Evolutionary conservation across 2,888 invertebrate genomes (phyloP).

Genomic region (Torymus aiolomorphi): DNA sequence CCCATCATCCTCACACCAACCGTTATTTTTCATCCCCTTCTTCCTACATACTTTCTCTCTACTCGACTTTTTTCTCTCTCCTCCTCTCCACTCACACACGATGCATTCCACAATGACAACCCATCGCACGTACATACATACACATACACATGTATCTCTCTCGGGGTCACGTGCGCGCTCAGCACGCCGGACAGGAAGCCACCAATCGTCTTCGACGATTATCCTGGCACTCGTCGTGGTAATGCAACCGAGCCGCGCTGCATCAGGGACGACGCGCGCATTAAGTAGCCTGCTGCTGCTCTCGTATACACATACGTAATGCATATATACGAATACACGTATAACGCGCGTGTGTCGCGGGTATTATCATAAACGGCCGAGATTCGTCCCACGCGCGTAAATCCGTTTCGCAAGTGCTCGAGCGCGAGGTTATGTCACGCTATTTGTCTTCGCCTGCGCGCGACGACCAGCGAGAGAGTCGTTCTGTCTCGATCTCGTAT

Average conservation of each 20-base stretch:
- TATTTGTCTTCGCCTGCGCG: slow-evolving; percentile 31
- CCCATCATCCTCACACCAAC: no score
- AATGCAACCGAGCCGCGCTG: slow-evolving; percentile 51
- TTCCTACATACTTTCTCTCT: no score
- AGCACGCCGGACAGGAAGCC: slow-evolving; percentile 70
- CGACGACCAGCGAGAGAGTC: no score
- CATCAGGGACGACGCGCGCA: slow-evolving; percentile 51
- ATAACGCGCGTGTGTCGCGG: slow-evolving; percentile 19
- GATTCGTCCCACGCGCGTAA: slow-evolving; percentile 74
- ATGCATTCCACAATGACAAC: no score
- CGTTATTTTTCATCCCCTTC: no score
- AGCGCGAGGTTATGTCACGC: slow-evolving; percentile 67
- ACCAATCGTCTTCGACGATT: slow-evolving; percentile 75
- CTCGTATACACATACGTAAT: slow-evolving; percentile 44
- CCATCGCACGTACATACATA: no score
- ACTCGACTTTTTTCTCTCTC: no score
- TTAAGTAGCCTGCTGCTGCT: slow-evolving; percentile 37
- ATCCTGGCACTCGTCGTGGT: slow-evolving; percentile 68
- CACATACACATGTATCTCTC: no score
- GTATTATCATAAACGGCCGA: slow-evolving; percentile 73
- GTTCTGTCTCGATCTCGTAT: no score
- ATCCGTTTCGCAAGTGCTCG: slow-evolving; percentile 74
- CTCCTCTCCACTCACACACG: no score
- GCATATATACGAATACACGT: slow-evolving; percentile 14
- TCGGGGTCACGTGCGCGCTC: slow-evolving; percentile 55